These are phyloP conservation scores for Ceratosolen solmsi DNA, from an alignment of 1,140 invertebrate species.

Conservation along the genomic window DNA sequence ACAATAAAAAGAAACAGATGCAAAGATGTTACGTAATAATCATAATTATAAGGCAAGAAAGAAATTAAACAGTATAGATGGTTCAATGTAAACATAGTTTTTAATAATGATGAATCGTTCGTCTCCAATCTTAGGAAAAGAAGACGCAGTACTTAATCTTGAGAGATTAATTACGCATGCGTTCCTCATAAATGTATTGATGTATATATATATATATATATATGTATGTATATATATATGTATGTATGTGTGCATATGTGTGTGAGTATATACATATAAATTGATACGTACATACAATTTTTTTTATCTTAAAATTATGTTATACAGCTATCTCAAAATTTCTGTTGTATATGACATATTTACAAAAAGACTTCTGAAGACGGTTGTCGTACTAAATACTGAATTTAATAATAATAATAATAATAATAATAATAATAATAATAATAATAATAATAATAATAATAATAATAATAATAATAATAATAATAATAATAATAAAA, in stretches of 20 bases:
- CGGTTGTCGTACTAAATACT: constrained; percentile 26
- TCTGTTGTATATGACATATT: constrained; percentile 44
- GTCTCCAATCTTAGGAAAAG: background rate
- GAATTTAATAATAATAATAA: constrained; percentile 20
- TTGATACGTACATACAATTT: constrained; percentile 59
- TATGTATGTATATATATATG: background rate
- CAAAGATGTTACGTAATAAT: constrained; percentile 3
- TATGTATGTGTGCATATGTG: background rate
- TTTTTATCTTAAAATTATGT: background rate
- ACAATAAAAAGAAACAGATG: background rate
- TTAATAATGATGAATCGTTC: background rate
- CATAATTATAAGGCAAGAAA: background rate
- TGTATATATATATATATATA: background rate
- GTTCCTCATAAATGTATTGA: background rate
- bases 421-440: constrained; percentile 29
- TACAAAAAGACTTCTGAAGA: constrained; percentile 27
- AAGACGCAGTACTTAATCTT: background rate
- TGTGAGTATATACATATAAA: constrained; percentile 63
- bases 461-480: constrained; percentile 41
- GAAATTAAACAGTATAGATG: background rate
- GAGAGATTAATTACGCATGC: background rate
- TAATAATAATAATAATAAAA: constrained; percentile 50
- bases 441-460: constrained; percentile 40
- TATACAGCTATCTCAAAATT: background rate
- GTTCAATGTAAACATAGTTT: background rate